phyloP scores from a whole-genome alignment of 2,888 invertebrate genomes.

The Nymphalis polychloros region DNA sequence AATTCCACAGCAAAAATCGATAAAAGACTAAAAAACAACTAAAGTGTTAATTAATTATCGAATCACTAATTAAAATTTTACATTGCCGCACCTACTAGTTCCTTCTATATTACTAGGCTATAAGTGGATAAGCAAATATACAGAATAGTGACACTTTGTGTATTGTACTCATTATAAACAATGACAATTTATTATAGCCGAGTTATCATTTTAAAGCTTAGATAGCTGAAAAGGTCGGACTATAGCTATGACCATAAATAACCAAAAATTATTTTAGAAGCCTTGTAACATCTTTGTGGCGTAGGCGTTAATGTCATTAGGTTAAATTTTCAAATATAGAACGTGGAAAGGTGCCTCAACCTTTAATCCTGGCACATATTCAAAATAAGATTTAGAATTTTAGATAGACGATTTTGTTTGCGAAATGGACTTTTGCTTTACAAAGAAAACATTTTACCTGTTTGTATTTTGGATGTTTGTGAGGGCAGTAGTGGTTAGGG shows the following conservation, averaged over 20 bases:
- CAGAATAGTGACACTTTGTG: neutral
- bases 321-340: constrained; percentile 39
- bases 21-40: no score
- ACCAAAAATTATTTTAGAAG: constrained; percentile 42
- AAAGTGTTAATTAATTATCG: no score
- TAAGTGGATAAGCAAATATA: no score
- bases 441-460: constrained; percentile 73
- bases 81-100: no score
- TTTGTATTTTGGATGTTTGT: constrained; percentile 70
- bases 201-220: constrained; percentile 36
- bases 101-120: no score
- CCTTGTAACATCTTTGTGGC: constrained; percentile 31
- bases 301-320: constrained; percentile 41
- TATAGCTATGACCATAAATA: constrained; percentile 44
- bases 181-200: constrained; percentile 28
- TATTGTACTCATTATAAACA: constrained; percentile 20
- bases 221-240: constrained; percentile 40
- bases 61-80: no score
- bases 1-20: no score
- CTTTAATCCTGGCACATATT: constrained; percentile 48
- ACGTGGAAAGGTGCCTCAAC: constrained; percentile 37
- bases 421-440: constrained; percentile 61
- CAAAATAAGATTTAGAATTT: constrained; percentile 50
- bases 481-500: constrained; percentile 47
- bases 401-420: constrained; percentile 60